Evolutionary conservation across 2,888 invertebrate species (phyloP).

Genomic region (Gymnosoma rotundatum): DNA sequence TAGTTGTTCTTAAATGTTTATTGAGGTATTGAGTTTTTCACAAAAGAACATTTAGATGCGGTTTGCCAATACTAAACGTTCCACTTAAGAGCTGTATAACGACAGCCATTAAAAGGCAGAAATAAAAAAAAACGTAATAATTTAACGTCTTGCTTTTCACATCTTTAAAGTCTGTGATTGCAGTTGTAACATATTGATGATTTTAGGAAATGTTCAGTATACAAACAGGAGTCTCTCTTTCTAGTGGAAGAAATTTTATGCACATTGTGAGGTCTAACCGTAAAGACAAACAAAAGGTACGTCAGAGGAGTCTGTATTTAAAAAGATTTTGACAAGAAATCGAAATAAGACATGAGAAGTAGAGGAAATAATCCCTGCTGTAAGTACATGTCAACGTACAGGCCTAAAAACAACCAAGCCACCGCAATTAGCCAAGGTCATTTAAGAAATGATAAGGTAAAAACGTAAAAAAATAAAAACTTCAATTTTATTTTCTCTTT

Average conservation of each 20-base stretch:
- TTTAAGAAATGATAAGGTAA: too few species aligned
- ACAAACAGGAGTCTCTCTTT: not conserved
- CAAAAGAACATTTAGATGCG: constrained; percentile 56
- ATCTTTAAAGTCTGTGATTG: constrained; percentile 4
- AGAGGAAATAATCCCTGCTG: not conserved
- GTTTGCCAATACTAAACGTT: constrained; percentile 60
- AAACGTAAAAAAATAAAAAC: too few species aligned
- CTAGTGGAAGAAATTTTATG: not conserved
- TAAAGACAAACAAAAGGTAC: not conserved
- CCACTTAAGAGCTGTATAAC: constrained; percentile 46
- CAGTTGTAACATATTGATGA: constrained; percentile 23
- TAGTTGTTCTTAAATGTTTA: constrained; percentile 31
- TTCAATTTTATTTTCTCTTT: too few species aligned
- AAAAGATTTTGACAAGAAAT: not conserved
- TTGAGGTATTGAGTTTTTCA: constrained; percentile 40
- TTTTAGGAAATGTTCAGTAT: constrained; percentile 25
- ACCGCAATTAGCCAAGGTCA: too few species aligned
- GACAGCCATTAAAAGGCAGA: constrained; percentile 45
- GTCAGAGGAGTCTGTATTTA: not conserved
- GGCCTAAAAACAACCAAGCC: too few species aligned
- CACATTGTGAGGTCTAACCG: not conserved
- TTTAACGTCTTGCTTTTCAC: constrained; percentile 20
- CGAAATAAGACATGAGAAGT: not conserved
- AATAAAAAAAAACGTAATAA: constrained; percentile 14
- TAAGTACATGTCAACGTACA: too few species aligned